Conservation (phyloP, 2,113 vertebrate species). For the Takifugu flavidus region DNA sequence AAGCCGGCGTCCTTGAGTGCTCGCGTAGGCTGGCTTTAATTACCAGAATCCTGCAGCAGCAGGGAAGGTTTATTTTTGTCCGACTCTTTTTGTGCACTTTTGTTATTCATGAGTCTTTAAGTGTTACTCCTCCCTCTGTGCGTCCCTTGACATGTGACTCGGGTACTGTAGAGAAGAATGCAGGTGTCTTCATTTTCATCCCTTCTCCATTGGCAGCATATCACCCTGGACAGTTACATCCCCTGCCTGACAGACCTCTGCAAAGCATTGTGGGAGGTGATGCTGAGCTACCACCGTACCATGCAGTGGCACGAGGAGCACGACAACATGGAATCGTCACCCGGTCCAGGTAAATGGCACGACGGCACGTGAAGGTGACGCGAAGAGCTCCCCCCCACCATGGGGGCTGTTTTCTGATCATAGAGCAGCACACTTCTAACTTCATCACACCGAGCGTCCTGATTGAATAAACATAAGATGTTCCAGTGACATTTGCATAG, state of each 20-base stretch:
- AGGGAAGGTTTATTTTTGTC: too few species aligned
- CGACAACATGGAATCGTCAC: conserved; percentile 76
- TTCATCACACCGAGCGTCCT: conserved; percentile 1
- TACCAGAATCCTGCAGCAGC: not conserved
- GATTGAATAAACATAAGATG: conserved; percentile 16
- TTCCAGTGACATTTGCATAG: conserved; percentile 13
- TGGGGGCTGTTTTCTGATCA: too few species aligned
- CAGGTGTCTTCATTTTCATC: conserved; percentile 16
- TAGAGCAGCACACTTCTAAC: not conserved
- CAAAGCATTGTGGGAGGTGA: conserved; percentile 98
- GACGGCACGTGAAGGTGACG: too few species aligned
- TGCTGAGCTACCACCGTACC: conserved; percentile 95
- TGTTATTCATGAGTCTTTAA: too few species aligned
- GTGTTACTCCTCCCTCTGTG: too few species aligned
- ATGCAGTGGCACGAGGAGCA: conserved; percentile 96
- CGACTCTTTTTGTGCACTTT: too few species aligned
- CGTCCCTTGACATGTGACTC: not conserved
- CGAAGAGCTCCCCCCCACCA: too few species aligned
- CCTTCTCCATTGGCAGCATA: conserved; percentile 78
- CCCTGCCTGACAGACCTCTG: conserved; percentile 95
- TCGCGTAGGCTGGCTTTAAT: conserved; percentile 10
- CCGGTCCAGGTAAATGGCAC: conserved; percentile 76
- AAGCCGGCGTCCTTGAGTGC: conserved; percentile 6
- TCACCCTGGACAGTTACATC: conserved; percentile 96
- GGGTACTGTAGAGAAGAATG: not conserved